A percentile compares a stretch with the other conserved stretches of the same genome.
phyloP scores from a whole-genome alignment of 2,113 vertebrate genomes.

The Delphinapterus leucas region DNA sequence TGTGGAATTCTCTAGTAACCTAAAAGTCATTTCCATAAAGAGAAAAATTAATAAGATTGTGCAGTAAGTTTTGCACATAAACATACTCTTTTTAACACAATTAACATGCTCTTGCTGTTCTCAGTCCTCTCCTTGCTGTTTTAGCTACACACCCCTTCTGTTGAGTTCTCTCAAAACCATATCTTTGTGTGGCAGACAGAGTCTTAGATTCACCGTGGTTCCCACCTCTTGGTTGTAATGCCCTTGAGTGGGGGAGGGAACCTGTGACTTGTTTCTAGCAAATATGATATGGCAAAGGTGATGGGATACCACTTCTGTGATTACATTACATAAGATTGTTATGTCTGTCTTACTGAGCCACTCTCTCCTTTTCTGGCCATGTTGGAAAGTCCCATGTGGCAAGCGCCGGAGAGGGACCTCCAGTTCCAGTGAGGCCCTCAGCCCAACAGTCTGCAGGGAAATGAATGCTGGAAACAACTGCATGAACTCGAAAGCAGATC shows the following conservation, averaged over 20 bases:
- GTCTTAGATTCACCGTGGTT: not conserved
- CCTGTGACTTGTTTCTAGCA: not conserved
- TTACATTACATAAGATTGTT: not conserved
- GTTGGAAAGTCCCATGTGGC: not conserved
- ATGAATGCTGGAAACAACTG: not conserved
- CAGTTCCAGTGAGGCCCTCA: not conserved
- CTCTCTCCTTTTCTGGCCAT: not conserved
- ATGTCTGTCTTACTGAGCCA: not conserved
- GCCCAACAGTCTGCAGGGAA: not conserved
- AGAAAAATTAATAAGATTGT: not conserved
- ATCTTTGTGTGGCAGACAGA: not conserved
- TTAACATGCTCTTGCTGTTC: not conserved
- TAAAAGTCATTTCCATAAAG: constrained; percentile 25
- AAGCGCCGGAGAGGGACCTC: not conserved
- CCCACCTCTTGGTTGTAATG: not conserved
- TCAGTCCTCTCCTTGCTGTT: not conserved
- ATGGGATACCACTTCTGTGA: not conserved
- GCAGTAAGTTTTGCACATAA: not conserved
- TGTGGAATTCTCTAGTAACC: constrained; percentile 18
- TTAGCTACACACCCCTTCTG: not conserved
- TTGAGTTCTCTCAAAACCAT: not conserved
- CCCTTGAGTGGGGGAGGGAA: not conserved
- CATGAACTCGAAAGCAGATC: not conserved
- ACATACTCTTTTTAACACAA: not conserved
- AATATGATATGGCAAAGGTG: not conserved